Conservation (phyloP, 37 sponge, comb jelly and placozoan genomes). For the Cladorhizidae sp. region DNA sequence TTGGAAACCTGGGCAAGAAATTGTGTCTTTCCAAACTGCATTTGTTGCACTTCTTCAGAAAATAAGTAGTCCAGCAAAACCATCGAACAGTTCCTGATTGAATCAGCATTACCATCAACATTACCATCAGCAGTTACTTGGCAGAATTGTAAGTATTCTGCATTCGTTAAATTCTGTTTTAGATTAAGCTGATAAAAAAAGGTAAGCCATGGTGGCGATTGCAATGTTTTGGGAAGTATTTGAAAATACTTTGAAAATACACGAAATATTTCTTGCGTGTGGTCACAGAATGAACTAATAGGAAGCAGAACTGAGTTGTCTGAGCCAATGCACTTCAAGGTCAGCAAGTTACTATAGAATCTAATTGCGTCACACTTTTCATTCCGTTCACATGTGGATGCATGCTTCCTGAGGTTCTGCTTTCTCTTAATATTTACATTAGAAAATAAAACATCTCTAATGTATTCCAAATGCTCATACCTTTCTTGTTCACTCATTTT, state of each 20-base stretch:
- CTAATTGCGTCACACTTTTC: not conserved
- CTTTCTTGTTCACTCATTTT: slow-evolving; percentile 28
- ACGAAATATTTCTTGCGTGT: not conserved
- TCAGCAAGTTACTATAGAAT: not conserved
- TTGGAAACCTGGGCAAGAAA: not conserved
- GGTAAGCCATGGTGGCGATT: not conserved
- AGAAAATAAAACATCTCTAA: slow-evolving; percentile 32
- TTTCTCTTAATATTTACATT: not conserved
- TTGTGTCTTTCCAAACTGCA: not conserved
- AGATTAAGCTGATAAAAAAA: not conserved
- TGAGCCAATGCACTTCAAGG: not conserved
- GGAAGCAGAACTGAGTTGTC: not conserved
- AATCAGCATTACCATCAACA: not conserved
- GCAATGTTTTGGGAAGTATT: not conserved
- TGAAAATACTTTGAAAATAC: not conserved
- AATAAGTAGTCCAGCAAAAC: not conserved
- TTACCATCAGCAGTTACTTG: not conserved
- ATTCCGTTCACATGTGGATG: not conserved
- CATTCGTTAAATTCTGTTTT: not conserved
- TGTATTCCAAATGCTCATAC: slow-evolving; percentile 41
- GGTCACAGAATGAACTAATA: not conserved
- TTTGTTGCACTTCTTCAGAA: not conserved
- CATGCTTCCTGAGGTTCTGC: too few relatives aligned
- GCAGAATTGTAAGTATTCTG: not conserved
- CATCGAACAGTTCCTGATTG: not conserved